Percentiles rank a stretch among this genome's conserved stretches.
These are phyloP conservation scores for Neoarius graeffei DNA, from an alignment of 2,113 vertebrate species.

Conservation along the genomic window DNA sequence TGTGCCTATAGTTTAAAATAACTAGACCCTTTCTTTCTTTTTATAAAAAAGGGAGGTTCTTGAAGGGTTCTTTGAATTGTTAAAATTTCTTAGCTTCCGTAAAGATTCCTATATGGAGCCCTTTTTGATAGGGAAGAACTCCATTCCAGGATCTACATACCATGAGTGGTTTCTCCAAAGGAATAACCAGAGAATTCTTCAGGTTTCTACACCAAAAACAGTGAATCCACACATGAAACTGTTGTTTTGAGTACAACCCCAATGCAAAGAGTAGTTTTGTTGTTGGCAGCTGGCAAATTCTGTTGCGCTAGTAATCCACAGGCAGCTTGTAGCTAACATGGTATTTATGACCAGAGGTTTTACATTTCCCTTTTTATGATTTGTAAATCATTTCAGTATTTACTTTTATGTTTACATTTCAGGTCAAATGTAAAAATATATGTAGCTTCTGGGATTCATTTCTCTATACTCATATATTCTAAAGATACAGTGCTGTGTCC, in stretches of 20 bases:
- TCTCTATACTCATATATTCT: not conserved
- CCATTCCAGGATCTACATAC: not conserved
- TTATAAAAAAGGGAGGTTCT: not conserved
- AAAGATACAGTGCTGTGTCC: not conserved
- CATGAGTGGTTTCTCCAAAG: not conserved
- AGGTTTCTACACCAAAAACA: not conserved
- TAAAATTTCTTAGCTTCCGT: not conserved
- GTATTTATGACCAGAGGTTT: not conserved
- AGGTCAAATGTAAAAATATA: not conserved
- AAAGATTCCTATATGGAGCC: not conserved
- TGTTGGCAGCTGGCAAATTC: not conserved
- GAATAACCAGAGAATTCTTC: not conserved
- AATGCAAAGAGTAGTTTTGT: not conserved
- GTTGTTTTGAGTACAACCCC: not conserved
- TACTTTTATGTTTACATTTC: not conserved
- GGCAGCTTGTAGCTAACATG: not conserved
- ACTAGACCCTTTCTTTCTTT: not conserved
- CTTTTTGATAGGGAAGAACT: not conserved
- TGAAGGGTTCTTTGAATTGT: not conserved
- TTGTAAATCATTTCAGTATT: not conserved
- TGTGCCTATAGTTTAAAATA: not conserved
- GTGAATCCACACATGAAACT: not conserved
- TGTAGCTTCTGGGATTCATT: not conserved
- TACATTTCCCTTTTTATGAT: constrained; percentile 1
- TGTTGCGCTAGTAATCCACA: not conserved